phyloP scores from a whole-genome alignment of 2,113 vertebrate species.

The Pseudopodoces humilis region DNA sequence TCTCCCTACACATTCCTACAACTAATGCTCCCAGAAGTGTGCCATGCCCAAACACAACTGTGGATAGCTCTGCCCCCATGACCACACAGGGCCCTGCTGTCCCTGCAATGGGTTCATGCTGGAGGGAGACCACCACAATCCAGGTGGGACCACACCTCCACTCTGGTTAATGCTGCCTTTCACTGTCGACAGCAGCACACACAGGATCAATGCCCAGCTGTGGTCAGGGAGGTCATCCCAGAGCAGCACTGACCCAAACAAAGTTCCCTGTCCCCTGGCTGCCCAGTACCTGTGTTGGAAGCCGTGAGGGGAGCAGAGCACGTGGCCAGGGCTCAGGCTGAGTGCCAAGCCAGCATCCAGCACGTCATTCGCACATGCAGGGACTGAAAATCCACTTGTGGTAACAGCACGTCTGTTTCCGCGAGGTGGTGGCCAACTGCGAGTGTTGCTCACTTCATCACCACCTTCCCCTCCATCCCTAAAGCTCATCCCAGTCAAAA shows the following conservation, averaged over 20 bases:
- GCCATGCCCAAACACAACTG: neutral
- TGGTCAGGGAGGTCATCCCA: neutral
- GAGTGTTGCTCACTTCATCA: conserved; percentile 60
- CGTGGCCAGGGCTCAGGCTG: conserved; percentile 24
- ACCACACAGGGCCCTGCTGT: neutral
- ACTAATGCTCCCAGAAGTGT: neutral
- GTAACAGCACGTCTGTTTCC: conserved; percentile 56
- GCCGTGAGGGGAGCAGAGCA: neutral
- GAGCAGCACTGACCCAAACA: neutral
- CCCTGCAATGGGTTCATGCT: neutral
- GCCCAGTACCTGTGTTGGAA: neutral
- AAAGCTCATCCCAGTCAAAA: neutral
- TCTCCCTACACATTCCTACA: neutral
- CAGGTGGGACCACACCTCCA: neutral
- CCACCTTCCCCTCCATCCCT: conserved; percentile 19
- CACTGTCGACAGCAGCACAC: neutral
- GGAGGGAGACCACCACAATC: neutral
- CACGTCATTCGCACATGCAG: conserved; percentile 48
- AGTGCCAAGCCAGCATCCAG: conserved; percentile 28
- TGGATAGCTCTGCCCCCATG: neutral
- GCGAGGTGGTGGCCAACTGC: conserved; percentile 56
- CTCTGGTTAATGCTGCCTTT: neutral
- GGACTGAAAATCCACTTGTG: conserved; percentile 52
- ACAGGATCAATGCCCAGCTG: fast-evolving
- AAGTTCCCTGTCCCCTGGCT: neutral